Conservation (phyloP, 2,797 vertebrate species). For the Trachurus trachurus region DNA sequence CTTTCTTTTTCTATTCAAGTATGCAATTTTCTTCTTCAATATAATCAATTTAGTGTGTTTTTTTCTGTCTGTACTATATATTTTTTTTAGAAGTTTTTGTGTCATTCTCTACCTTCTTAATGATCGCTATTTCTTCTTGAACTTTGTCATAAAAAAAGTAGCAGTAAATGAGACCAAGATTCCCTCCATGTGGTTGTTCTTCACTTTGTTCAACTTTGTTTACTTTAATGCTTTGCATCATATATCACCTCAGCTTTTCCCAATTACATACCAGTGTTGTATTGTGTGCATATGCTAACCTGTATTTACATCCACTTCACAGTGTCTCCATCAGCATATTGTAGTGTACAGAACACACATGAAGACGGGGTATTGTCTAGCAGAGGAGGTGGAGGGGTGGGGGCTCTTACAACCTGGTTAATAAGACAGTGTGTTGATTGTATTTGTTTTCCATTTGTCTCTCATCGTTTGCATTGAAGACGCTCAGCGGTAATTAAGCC, state of each 20-base stretch:
- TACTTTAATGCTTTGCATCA: constrained; percentile 36
- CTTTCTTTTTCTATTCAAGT: background rate
- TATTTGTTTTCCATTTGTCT: constrained; percentile 85
- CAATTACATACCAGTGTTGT: constrained; percentile 60
- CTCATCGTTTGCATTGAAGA: constrained; percentile 78
- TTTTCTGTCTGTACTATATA: background rate
- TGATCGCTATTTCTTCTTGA: background rate
- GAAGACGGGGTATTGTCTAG: constrained; percentile 48
- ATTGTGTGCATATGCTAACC: constrained; percentile 78
- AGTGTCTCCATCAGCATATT: constrained; percentile 57
- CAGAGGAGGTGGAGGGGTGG: constrained; percentile 47
- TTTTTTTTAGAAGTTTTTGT: background rate
- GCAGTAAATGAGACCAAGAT: background rate
- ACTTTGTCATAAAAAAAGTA: no score
- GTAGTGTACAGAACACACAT: constrained; percentile 69
- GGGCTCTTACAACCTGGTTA: constrained; percentile 78
- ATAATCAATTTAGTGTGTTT: background rate
- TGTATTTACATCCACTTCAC: constrained; percentile 68
- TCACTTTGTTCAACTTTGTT: constrained; percentile 49
- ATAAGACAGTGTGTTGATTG: constrained; percentile 83
- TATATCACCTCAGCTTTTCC: constrained; percentile 46
- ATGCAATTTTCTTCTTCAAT: background rate
- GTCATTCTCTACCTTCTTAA: background rate
- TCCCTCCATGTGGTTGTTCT: constrained; percentile 25
- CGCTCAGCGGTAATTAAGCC: constrained; percentile 81